Evolutionary conservation across 2,888 invertebrate genomes (phyloP).

Genomic region (Pyrgus malvae): DNA sequence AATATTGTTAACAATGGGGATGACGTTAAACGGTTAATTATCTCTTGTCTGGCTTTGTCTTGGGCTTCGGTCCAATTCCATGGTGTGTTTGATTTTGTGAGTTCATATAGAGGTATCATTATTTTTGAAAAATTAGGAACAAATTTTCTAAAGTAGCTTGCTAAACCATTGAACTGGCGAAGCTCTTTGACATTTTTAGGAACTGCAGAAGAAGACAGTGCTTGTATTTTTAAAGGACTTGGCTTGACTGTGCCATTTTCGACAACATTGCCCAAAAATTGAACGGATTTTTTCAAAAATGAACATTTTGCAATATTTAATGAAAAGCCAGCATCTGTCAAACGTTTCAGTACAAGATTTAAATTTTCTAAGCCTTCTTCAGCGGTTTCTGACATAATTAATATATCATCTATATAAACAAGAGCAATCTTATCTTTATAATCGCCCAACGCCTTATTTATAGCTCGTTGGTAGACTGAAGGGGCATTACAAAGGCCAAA

Average conservation of each 20-base stretch:
- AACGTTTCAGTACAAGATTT: conserved; percentile 21
- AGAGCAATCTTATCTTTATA: conserved; percentile 28
- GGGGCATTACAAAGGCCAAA: conserved; percentile 36
- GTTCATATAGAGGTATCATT: conserved; percentile 25
- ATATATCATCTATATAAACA: conserved; percentile 36
- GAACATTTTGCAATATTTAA: conserved; percentile 35
- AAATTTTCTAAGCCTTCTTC: conserved; percentile 31
- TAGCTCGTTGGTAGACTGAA: conserved; percentile 34
- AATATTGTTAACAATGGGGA: conserved; percentile 34
- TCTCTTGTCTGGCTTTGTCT: conserved; percentile 9
- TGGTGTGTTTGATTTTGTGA: conserved; percentile 21
- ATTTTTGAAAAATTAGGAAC: conserved; percentile 27
- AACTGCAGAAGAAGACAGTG: conserved; percentile 27
- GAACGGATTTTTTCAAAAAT: conserved; percentile 34
- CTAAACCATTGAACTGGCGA: conserved; percentile 28
- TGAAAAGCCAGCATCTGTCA: conserved; percentile 35
- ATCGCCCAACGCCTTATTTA: conserved; percentile 29
- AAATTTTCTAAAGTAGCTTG: conserved; percentile 30
- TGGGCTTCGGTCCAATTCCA: conserved; percentile 28
- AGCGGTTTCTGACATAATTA: conserved; percentile 21
- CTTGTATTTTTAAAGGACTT: conserved; percentile 34
- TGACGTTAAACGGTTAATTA: conserved; percentile 32
- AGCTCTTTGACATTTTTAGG: conserved; percentile 35
- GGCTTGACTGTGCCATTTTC: conserved; percentile 34
- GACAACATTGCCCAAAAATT: conserved; percentile 35